phyloP scores from a whole-genome alignment of 2,888 invertebrate genomes.

The Xestoiulus laeticollis region DNA sequence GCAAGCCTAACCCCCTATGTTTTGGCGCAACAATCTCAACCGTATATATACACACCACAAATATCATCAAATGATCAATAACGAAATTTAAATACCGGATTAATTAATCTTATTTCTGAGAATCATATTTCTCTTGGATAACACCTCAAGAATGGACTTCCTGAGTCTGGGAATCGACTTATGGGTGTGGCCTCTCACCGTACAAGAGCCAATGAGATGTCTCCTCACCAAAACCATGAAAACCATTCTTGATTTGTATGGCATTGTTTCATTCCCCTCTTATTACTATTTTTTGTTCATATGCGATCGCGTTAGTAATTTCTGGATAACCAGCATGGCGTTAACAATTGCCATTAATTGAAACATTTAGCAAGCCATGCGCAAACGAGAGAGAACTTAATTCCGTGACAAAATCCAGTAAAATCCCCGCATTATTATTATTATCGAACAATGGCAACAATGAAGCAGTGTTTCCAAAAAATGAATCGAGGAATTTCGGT shows the following conservation, averaged over 20 bases:
- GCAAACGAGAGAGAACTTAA: background rate
- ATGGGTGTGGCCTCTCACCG: background rate
- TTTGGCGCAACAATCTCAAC: too few relatives aligned
- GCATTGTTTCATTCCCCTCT: background rate
- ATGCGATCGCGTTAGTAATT: conserved; percentile 12
- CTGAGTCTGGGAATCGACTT: background rate
- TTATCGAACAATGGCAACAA: conserved; percentile 20
- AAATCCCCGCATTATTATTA: conserved; percentile 21
- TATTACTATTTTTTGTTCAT: background rate
- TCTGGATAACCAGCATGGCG: background rate
- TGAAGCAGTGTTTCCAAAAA: background rate
- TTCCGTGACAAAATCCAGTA: conserved; percentile 20
- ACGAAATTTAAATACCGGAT: too few relatives aligned
- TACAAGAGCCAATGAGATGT: background rate
- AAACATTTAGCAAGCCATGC: conserved; percentile 20
- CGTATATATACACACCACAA: too few relatives aligned
- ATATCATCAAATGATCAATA: too few relatives aligned
- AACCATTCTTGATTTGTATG: conserved; percentile 11
- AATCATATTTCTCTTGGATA: too few relatives aligned
- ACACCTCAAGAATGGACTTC: too few relatives aligned
- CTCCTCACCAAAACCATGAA: background rate
- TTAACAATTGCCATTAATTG: conserved; percentile 22
- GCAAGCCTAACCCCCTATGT: too few relatives aligned
- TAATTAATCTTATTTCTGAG: too few relatives aligned
- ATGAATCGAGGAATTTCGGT: conserved; percentile 5